A percentile compares a stretch with the other conserved stretches of the same genome.
These are phyloP conservation scores for Sesia apiformis DNA, from an alignment of 2,888 invertebrate genomes.

Conservation along the genomic window DNA sequence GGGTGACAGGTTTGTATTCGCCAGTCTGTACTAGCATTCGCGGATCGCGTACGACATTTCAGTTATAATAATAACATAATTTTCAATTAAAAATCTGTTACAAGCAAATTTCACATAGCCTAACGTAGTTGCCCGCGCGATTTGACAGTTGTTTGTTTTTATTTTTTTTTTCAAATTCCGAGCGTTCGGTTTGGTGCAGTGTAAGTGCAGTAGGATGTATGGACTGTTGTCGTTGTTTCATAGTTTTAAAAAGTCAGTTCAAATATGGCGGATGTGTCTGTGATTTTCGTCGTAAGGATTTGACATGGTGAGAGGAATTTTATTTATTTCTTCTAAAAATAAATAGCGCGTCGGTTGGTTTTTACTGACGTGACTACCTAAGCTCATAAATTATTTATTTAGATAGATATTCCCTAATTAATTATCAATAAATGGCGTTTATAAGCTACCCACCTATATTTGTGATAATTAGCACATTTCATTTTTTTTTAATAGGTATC, in stretches of 20 bases:
- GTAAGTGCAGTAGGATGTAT: neutral
- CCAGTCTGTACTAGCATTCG: conserved; percentile 56
- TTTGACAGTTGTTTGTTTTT: conserved; percentile 3
- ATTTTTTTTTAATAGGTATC: no score
- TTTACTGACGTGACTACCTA: neutral
- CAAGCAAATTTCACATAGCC: neutral
- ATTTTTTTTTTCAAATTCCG: neutral
- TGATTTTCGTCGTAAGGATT: neutral
- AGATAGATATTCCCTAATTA: no score
- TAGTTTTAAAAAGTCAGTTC: neutral
- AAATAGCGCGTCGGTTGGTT: neutral
- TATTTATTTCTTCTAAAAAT: neutral
- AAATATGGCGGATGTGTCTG: neutral
- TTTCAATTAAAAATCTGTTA: neutral
- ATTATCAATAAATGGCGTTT: no score
- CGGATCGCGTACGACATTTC: conserved; percentile 43
- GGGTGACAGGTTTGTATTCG: conserved; percentile 39
- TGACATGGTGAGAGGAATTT: neutral
- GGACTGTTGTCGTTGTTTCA: neutral
- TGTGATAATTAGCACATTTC: no score
- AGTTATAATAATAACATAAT: conserved; percentile 10
- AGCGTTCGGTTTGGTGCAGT: neutral
- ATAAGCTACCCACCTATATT: no score
- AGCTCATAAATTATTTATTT: no score
- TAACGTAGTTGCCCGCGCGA: conserved; percentile 2